Base-by-base conservation (phyloP, 2,797 vertebrate genomes). In the Acrossocheilus fasciatus region DNA sequence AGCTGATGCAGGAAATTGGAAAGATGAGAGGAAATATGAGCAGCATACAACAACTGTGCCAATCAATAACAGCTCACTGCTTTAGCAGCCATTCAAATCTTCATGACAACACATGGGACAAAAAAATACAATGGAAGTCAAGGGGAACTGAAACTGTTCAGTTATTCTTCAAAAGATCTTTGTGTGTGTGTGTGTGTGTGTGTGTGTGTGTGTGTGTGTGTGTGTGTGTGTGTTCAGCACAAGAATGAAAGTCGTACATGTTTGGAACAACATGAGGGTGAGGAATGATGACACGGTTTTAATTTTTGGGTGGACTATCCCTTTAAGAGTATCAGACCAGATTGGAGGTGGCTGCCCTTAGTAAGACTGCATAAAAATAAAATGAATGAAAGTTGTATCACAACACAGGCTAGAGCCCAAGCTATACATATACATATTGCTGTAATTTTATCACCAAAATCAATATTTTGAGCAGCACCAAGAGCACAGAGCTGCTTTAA, bases 1-100 rank as follows among this genome's bases (percentile, higher is more conserved):
- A 81, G 39, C 54, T 23, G n/a, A 50, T 34, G 64, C 75, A 79
- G 50, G 41, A 64, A 73, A 73, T 30, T 64, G 23, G 78, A 86
- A 81, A 86, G 41, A 86, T 50, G 66, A 86, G 66, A 73, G 57
- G 57, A 81, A 74, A 81, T 75, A 86, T 75, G 70, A 81, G 57
- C 34, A 9, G 68, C 69, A 64, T 23, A 50, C 57, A 12, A 43
- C 43, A 39, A 86, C 47, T 69, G 23, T 18, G 66, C 26, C 76
- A 75, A 86, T 74, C 78, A 81, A 81, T 81, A 81, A 41, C 17
- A 36, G 50, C 41, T n/a, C 84, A 66, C 75, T 59, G 26, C 52
- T 85, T 70, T 8, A 77, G 62, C 59, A 85, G 45, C 64, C 9
- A 70, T 18, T 77, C 41, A 57, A 64, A 78, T 78, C 50, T 57